Conservation (phyloP, 2,113 vertebrate species). For the Calidris pygmaea region DNA sequence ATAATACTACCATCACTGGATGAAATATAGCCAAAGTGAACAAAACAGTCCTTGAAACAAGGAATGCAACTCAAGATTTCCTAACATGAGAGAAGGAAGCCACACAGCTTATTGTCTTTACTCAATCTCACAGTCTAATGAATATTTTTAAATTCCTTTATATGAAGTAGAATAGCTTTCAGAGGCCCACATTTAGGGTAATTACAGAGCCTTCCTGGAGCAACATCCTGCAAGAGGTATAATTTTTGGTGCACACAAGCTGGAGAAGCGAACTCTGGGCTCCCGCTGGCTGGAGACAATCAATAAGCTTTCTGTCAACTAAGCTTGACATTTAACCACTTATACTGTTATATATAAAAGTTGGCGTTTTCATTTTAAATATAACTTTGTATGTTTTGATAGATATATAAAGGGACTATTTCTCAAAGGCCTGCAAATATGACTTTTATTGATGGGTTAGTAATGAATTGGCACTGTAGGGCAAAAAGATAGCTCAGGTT, state of each 20-base stretch:
- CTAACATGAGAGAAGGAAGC: not conserved
- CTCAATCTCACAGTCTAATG: not conserved
- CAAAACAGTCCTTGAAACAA: not conserved
- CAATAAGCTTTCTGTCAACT: not conserved
- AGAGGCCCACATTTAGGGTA: not conserved
- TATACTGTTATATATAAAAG: not conserved
- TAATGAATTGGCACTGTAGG: not conserved
- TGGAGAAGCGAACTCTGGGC: not conserved
- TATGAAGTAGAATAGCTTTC: not conserved
- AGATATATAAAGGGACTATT: not conserved
- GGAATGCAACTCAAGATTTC: not conserved
- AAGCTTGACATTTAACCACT: not conserved
- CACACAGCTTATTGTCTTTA: not conserved
- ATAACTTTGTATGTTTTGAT: not conserved
- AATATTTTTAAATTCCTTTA: not conserved
- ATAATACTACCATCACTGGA: not conserved
- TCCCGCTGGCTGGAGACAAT: not conserved
- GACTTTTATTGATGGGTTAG: not conserved
- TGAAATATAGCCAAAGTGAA: not conserved
- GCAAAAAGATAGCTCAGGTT: not conserved
- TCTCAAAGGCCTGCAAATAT: not conserved
- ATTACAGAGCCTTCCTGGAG: not conserved
- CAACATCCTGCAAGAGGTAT: not conserved
- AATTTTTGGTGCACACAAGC: not conserved
- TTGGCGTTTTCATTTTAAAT: not conserved